Evolutionary conservation across 2,113 vertebrate genomes (phyloP).

Genomic region (Serranochromis macrocephalus): DNA sequence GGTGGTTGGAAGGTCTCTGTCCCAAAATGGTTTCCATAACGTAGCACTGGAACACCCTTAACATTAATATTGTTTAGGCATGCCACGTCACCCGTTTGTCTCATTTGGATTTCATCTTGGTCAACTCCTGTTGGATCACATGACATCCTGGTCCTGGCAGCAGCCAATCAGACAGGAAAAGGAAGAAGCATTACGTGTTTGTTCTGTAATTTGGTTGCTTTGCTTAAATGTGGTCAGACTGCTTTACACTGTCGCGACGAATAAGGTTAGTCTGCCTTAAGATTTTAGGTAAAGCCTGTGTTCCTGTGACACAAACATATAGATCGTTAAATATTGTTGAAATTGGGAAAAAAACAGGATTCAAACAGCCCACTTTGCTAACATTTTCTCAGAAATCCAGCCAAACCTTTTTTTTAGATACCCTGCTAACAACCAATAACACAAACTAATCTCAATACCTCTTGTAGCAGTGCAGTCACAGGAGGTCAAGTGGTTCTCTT

Average conservation of each 20-base stretch:
- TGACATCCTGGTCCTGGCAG: constrained; percentile 19
- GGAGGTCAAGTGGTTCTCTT: background rate
- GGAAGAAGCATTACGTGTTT: background rate
- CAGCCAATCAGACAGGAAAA: constrained; percentile 28
- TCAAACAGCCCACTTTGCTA: background rate
- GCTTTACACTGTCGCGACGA: background rate
- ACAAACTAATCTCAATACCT: background rate
- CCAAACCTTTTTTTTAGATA: background rate
- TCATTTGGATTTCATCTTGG: rapidly evolving
- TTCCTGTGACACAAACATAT: background rate
- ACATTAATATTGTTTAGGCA: rapidly evolving
- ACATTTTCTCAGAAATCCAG: background rate
- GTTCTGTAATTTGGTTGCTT: background rate
- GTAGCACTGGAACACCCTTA: background rate
- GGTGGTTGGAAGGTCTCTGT: background rate
- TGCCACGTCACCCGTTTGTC: rapidly evolving
- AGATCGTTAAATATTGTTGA: background rate
- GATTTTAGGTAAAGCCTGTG: background rate
- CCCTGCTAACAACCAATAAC: background rate
- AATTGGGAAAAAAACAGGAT: background rate
- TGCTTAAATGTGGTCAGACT: background rate
- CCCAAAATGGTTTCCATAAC: background rate
- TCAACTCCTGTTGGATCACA: background rate
- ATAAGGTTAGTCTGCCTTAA: background rate
- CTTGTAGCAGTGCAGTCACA: background rate